Base-by-base conservation (phyloP, 2,888 invertebrate species). In the Pyrrhia umbra region DNA sequence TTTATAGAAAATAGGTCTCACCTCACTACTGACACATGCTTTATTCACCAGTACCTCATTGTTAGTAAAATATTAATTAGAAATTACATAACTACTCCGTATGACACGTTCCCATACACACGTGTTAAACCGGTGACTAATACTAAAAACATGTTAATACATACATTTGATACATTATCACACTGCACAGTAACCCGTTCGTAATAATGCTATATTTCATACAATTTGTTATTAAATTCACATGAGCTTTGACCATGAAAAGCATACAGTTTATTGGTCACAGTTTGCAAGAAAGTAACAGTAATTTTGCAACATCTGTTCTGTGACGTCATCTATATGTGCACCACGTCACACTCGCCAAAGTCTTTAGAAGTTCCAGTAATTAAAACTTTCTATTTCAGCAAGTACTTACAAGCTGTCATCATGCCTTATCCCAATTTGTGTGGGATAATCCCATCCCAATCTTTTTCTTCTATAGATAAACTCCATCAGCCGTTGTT, bases 251-350 rank as follows among this genome's bases (percentile, higher is more conserved):
- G 76, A 59, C 74, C 76, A 15, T 76, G 76, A 66, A 54, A 45
- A 42, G 15, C 74, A 42, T 46, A 68, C 39, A 34, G 5, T 16
- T 52, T 30, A 46, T 47, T 39, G 55, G 40, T 59, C 40, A 62
- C 13, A 45, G 56, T 69, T 64, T 61, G 65, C 54, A 69, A 75
- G 60, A 65, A 70, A 75, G 65, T 65, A 60, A 64, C 70, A 65
- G 60, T 70, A 23, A 13, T 47, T 21, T 75, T 72, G 70, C 71
- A 65, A 70, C 60, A 69, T 46, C 37, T 69, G 70, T 30, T 25
- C 0, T 3, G 15, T 69, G 76, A 73, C 52, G 57, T 68, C 71
- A 71, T 10, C 4, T 0, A 9, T 40, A 30, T 25, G 37, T 46
- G 27, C 23, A 16, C 16, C 13, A 45, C 2, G 9, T 10, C 2